Conservation (phyloP, 2,888 invertebrate species). For the Drosophila koepferae region DNA sequence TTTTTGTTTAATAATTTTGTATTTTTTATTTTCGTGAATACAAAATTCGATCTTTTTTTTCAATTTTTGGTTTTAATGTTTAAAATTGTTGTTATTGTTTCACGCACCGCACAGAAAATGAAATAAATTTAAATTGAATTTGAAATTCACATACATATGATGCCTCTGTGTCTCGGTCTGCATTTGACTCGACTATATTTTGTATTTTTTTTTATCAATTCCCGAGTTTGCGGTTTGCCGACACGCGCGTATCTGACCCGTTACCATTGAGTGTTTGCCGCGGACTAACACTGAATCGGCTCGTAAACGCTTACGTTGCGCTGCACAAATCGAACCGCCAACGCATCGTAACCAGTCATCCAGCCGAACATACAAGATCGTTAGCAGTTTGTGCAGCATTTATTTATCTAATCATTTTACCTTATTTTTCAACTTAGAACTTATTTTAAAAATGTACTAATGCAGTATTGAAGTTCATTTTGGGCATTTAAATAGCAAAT, state of each 20-base stretch:
- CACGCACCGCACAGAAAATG: constrained; percentile 24
- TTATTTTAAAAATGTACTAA: background rate
- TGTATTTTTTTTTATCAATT: constrained; percentile 46
- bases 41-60: constrained; percentile 5
- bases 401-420: background rate
- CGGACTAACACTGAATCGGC: constrained; percentile 49
- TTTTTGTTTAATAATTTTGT: constrained; percentile 4
- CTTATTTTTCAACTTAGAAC: too few relatives aligned
- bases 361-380: constrained; percentile 34
- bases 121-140: constrained; percentile 48
- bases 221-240: constrained; percentile 54
- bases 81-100: constrained; percentile 10
- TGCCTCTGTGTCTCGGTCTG: constrained; percentile 50
- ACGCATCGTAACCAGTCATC: constrained; percentile 48
- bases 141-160: constrained; percentile 40
- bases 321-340: constrained; percentile 60
- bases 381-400: constrained; percentile 27
- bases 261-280: constrained; percentile 69
- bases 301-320: constrained; percentile 57
- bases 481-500: background rate
- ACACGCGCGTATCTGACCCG: constrained; percentile 71
- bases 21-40: constrained; percentile 4
- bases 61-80: constrained; percentile 1
- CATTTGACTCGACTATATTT: constrained; percentile 44
- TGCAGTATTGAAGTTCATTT: background rate